Base-by-base conservation (phyloP, 2,888 invertebrate genomes). In the Antheraea yamamai region DNA sequence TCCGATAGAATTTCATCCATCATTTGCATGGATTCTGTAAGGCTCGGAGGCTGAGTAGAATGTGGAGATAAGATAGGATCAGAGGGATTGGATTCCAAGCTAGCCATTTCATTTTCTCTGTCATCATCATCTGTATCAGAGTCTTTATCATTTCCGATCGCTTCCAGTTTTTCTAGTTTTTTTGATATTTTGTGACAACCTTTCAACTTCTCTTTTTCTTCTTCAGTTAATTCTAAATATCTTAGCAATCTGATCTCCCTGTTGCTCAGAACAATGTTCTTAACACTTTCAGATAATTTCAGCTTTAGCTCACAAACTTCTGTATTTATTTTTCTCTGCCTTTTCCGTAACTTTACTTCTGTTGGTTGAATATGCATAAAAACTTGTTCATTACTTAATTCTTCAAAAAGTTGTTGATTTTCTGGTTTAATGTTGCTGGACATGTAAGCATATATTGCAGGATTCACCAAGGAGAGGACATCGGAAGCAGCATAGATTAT, bases 121-220 rank as follows among this genome's bases (percentile, higher is more conserved):
- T 96, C 96, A 81, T 97, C 97, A 82, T 95, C 95, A 74, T 97
- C 97, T 2, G 97, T 97, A 82, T 97, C 97, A 76, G 97, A 97
- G 81, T 97, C 97, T 79, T 96, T 96, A 77, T 97, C 97, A 84
- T 97, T 97, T 23, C 96, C 96, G 80, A 97, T 96, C 79, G 96
- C 97, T 91, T 98, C 98, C 79, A 98, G 95, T 91, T 98, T 98
- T 87, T 98, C 98, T 77, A 98, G 92, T 88, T 98, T 98, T 85
- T 97, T 97, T 0, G 98, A 98, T 78, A 98, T 98, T 94, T 98
- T 98, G 85, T 98, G 97, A 74, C 97, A 97, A 61, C 98, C 97
- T 89, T 98, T 98, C 26, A 98, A 93, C 88, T 98, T 98, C 82
- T 98, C 98, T 85, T 98, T 98, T 87, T 98, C 98, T 80, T 98